Percentiles rank a stretch among this genome's conserved stretches.
phyloP scores from a whole-genome alignment of 2,888 invertebrate species.

The Phytoseiulus persimilis region DNA sequence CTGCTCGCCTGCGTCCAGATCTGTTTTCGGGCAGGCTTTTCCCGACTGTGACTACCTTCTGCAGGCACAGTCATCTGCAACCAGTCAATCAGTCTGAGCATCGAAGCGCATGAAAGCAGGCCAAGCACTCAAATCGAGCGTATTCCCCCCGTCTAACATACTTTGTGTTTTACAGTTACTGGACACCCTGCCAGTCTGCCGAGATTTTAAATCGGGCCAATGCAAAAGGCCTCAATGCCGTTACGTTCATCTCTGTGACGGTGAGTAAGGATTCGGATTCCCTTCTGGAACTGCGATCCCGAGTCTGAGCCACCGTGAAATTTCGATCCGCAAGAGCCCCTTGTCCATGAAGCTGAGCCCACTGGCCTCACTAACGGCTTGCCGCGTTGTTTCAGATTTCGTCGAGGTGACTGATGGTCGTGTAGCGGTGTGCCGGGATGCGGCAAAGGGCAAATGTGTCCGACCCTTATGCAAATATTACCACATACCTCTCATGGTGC shows the following conservation, averaged over 20 bases:
- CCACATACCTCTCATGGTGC: slow-evolving; percentile 65
- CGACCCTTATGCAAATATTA: slow-evolving; percentile 93
- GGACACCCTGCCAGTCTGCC: slow-evolving; percentile 99
- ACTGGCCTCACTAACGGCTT: not conserved
- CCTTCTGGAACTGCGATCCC: too few relatives aligned
- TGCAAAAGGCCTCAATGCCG: slow-evolving; percentile 87
- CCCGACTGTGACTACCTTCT: not conserved
- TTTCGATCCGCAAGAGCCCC: not conserved
- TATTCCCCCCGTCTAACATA: not conserved
- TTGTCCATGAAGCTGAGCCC: not conserved
- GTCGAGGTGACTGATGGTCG: slow-evolving; percentile 90
- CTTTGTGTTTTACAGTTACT: slow-evolving; percentile 73
- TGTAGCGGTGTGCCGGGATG: slow-evolving; percentile 91
- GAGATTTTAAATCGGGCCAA: slow-evolving; percentile 98
- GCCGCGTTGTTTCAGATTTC: slow-evolving; percentile 60
- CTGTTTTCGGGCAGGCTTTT: not conserved
- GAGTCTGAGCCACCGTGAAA: too few relatives aligned
- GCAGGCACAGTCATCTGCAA: not conserved
- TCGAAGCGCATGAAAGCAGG: not conserved
- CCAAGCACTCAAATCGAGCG: not conserved
- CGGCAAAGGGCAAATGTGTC: slow-evolving; percentile 83
- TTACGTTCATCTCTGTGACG: slow-evolving; percentile 95
- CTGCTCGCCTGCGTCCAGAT: not conserved
- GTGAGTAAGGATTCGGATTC: slow-evolving; percentile 56
- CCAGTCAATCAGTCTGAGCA: not conserved